Conservation (phyloP, 2,888 invertebrate species). For the Melieria picta region DNA sequence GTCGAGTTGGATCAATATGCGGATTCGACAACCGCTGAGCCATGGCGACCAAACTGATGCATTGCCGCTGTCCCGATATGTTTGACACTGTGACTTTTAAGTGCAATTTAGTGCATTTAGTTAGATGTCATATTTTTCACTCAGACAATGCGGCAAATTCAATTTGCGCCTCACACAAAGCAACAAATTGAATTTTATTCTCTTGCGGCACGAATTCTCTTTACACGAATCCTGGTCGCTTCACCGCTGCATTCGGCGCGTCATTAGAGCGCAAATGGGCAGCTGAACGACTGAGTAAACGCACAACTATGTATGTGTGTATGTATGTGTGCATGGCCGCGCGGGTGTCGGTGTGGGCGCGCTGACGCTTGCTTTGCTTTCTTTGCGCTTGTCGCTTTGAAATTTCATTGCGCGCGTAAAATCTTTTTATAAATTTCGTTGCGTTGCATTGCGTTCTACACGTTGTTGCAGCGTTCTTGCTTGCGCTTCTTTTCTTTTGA, state of each 20-base stretch:
- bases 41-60: too few relatives aligned
- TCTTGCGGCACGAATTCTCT: too few relatives aligned
- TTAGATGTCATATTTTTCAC: too few relatives aligned
- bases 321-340: conserved; percentile 34
- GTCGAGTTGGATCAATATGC: too few relatives aligned
- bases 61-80: too few relatives aligned
- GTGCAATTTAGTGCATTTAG: too few relatives aligned
- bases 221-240: too few relatives aligned
- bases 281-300: neutral
- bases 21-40: too few relatives aligned
- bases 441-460: conserved; percentile 7
- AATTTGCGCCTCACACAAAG: too few relatives aligned
- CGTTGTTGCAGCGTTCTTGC: conserved; percentile 5
- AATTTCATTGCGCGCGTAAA: conserved; percentile 26
- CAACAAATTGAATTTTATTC: too few relatives aligned
- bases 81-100: too few relatives aligned
- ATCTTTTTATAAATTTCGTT: conserved; percentile 24
- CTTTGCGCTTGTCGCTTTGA: neutral
- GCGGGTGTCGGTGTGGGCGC: neutral
- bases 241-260: neutral
- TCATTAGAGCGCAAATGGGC: neutral
- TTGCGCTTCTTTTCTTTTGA: neutral
- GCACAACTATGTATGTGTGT: conserved; percentile 47
- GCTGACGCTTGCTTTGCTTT: neutral
- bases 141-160: too few relatives aligned